phyloP scores from a whole-genome alignment of 2,797 vertebrate species.

The Coilia nasus region DNA sequence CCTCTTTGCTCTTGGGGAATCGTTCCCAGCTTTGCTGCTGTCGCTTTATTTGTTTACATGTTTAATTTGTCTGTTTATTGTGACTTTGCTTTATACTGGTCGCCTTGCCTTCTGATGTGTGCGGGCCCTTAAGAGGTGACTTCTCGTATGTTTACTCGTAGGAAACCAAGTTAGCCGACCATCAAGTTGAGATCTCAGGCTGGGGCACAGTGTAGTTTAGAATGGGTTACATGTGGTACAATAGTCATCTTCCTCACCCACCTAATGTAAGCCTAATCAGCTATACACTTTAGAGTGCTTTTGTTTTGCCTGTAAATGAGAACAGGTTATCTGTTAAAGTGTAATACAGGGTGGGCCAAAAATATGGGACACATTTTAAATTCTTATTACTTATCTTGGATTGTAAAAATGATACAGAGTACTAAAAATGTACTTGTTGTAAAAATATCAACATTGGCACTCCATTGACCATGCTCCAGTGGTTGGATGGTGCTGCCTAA shows the following conservation, averaged over 20 bases:
- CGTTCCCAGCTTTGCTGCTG: background rate
- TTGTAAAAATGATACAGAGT: too few species aligned
- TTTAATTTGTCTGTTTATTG: conserved; percentile 19
- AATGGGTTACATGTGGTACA: background rate
- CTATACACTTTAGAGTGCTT: background rate
- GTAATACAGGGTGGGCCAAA: too few species aligned
- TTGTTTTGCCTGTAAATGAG: background rate
- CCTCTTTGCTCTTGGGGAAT: background rate
- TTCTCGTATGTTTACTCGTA: background rate
- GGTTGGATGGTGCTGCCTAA: too few species aligned
- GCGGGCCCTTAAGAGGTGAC: background rate
- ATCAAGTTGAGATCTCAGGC: background rate
- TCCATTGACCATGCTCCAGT: too few species aligned
- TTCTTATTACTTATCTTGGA: too few species aligned
- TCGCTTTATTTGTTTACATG: background rate
- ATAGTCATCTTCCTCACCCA: background rate
- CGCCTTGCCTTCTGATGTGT: background rate
- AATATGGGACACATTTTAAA: too few species aligned
- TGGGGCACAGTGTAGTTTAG: background rate
- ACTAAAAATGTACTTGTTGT: too few species aligned
- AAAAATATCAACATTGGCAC: too few species aligned
- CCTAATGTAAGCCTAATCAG: background rate
- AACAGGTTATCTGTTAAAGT: background rate
- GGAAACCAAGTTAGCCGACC: background rate
- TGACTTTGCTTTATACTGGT: background rate